phyloP scores from a whole-genome alignment of 2,888 invertebrate species.

The Tenthredo amoena region DNA sequence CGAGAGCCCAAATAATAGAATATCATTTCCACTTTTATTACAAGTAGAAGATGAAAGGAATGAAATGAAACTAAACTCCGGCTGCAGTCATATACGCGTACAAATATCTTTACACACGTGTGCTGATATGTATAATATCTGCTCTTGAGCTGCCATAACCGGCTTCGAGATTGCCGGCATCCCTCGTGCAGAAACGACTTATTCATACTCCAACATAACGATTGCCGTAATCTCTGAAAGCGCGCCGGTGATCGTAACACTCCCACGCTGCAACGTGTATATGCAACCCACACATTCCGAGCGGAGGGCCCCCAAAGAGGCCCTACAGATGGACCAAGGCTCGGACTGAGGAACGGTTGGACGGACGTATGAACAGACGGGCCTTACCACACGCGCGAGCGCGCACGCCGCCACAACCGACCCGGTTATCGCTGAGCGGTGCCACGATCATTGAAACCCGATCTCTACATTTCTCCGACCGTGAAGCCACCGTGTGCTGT shows the following conservation, averaged over 20 bases:
- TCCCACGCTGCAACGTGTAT: conserved; percentile 50
- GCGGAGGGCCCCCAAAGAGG: conserved; percentile 41
- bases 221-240: conserved; percentile 50
- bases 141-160: conserved; percentile 35
- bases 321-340: conserved; percentile 23
- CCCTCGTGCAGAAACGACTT: conserved; percentile 48
- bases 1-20: conserved; percentile 17
- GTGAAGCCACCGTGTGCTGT: conserved; percentile 54
- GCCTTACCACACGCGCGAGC: conserved; percentile 49
- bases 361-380: conserved; percentile 30
- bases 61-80: not conserved
- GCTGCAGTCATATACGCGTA: not conserved
- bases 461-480: conserved; percentile 51
- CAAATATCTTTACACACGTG: not conserved
- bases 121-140: conserved; percentile 2
- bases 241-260: conserved; percentile 47
- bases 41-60: not conserved
- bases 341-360: conserved; percentile 12
- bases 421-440: conserved; percentile 48
- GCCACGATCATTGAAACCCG: conserved; percentile 54
- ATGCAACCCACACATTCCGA: conserved; percentile 49
- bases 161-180: conserved; percentile 10
- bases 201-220: conserved; percentile 49
- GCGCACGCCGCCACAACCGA: conserved; percentile 38
- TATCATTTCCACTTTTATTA: not conserved